A percentile compares a stretch with the other conserved stretches of the same genome.
Evolutionary conservation across 2,797 vertebrate genomes (phyloP).

Genomic region (Myoxocephalus aenaeus): DNA sequence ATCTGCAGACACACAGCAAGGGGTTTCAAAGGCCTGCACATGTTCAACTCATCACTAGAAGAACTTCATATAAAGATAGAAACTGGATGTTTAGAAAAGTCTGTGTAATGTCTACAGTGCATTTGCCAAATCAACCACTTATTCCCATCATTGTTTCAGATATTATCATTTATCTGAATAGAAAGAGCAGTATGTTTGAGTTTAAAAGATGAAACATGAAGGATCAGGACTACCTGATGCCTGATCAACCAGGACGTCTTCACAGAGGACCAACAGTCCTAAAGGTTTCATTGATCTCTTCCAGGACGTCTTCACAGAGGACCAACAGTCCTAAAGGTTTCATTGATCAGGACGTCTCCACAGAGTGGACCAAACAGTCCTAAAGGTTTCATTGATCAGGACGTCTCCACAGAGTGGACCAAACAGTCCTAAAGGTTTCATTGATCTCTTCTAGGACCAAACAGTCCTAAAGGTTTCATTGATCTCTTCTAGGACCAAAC

Average conservation of each 20-base stretch:
- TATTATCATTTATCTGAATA: background rate
- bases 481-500: too few species aligned
- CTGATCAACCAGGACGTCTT: background rate
- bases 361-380: too few species aligned
- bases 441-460: too few species aligned
- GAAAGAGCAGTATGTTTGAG: background rate
- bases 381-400: too few species aligned
- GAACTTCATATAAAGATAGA: background rate
- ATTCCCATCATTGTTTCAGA: background rate
- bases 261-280: too few species aligned
- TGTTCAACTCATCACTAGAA: background rate
- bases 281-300: too few species aligned
- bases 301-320: too few species aligned
- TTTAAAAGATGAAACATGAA: background rate
- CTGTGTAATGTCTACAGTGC: background rate
- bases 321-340: too few species aligned
- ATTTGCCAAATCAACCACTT: background rate
- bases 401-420: too few species aligned
- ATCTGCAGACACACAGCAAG: conserved; percentile 82
- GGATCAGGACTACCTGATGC: background rate
- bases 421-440: too few species aligned
- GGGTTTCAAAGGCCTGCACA: background rate
- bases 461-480: too few species aligned
- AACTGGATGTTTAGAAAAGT: background rate
- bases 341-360: too few species aligned